Evolutionary conservation across 2,797 vertebrate species (phyloP).

Genomic region (Avahi laniger): DNA sequence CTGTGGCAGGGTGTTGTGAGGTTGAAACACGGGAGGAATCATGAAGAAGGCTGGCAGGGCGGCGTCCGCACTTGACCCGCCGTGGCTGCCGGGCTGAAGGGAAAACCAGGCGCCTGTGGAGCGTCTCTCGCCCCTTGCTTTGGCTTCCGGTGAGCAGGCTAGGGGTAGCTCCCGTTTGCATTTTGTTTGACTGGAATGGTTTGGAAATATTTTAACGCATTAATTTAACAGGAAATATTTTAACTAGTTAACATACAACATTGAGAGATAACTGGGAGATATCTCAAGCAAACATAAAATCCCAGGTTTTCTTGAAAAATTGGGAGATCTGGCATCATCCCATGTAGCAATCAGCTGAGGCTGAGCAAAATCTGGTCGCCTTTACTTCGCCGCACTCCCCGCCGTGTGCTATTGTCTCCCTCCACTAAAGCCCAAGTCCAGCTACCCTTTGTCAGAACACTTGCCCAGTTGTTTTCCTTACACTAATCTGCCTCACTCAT

Average conservation of each 20-base stretch:
- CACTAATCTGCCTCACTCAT: neutral
- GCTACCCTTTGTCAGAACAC: neutral
- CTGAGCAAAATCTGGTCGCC: neutral
- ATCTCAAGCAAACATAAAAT: neutral
- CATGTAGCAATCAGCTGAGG: neutral
- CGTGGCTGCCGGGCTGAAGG: neutral
- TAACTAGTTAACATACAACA: neutral
- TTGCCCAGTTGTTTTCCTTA: neutral
- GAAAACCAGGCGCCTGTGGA: neutral
- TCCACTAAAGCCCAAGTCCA: neutral
- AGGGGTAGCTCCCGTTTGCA: no score
- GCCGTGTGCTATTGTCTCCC: accelerated
- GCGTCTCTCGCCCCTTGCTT: neutral
- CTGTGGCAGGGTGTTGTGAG: neutral
- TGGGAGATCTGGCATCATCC: no score
- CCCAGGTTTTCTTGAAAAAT: neutral
- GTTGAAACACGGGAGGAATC: neutral
- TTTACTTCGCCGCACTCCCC: neutral
- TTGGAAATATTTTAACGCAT: neutral
- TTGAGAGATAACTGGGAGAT: neutral
- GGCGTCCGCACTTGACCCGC: no score
- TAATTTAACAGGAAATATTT: neutral
- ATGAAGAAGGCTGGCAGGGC: no score
- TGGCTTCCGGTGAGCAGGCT: neutral
- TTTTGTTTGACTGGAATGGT: neutral